These are phyloP conservation scores for Limnephilus auricula DNA, from an alignment of 2,888 invertebrate genomes.

Conservation along the genomic window DNA sequence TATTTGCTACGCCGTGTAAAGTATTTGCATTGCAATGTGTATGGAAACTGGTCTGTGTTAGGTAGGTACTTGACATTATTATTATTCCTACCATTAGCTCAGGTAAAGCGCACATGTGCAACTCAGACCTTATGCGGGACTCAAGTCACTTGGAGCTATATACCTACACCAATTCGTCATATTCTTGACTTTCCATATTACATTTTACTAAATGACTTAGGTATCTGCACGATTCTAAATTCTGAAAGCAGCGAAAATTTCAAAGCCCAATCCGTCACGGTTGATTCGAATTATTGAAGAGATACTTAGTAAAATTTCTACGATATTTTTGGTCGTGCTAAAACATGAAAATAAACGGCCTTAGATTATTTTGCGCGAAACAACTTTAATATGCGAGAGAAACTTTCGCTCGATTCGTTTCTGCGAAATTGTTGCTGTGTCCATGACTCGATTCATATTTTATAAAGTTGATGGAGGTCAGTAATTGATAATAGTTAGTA, in stretches of 20 bases:
- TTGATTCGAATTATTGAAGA: background rate
- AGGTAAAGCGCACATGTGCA: slow-evolving; percentile 19
- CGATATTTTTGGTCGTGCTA: background rate
- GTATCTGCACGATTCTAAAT: slow-evolving; percentile 22
- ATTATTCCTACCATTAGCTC: background rate
- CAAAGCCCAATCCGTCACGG: background rate
- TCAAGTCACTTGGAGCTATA: slow-evolving; percentile 13
- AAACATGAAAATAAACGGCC: background rate
- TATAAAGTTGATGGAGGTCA: background rate
- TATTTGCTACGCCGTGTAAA: background rate
- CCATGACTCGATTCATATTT: background rate
- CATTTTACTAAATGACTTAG: background rate
- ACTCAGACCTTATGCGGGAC: slow-evolving; percentile 12
- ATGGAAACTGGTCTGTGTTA: background rate
- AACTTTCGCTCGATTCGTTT: background rate
- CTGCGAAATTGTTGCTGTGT: background rate
- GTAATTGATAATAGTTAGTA: background rate
- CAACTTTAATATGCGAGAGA: background rate
- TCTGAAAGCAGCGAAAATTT: background rate
- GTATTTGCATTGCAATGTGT: background rate
- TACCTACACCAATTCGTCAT: slow-evolving; percentile 32
- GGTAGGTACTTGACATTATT: background rate
- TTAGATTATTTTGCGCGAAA: background rate
- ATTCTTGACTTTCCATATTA: slow-evolving; percentile 35
- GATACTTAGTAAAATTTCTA: background rate